A percentile compares a stretch with the other conserved stretches of the same genome.
Conservation (phyloP, 2,888 invertebrate genomes). For the Catotricha subobsoleta region DNA sequence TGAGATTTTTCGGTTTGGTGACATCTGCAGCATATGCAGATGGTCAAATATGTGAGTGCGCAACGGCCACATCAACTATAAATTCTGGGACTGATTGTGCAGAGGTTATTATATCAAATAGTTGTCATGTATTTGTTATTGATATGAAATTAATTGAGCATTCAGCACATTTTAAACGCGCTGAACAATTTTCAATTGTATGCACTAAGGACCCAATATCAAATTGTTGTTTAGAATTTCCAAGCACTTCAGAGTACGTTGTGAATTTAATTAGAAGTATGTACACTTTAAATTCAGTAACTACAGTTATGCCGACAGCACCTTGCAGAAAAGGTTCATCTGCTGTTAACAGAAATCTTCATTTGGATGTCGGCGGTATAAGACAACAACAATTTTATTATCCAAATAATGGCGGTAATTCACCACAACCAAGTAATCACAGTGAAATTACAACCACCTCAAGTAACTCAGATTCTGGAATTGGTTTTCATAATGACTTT, state of each 20-base stretch:
- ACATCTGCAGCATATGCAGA: constrained; percentile 52
- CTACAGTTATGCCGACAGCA: no score
- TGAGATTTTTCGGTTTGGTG: constrained; percentile 81
- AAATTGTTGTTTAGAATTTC: constrained; percentile 74
- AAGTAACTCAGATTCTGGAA: constrained; percentile 88
- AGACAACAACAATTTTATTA: not conserved
- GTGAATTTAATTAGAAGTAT: constrained; percentile 53
- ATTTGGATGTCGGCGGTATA: no score
- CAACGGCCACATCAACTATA: no score
- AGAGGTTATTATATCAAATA: constrained; percentile 52
- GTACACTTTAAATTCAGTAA: constrained; percentile 42
- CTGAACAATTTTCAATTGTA: constrained; percentile 66
- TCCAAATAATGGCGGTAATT: constrained; percentile 36
- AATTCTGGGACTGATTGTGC: not conserved
- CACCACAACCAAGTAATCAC: constrained; percentile 69
- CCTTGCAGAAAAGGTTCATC: no score
- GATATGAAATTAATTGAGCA: constrained; percentile 76
- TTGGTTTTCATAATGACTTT: constrained; percentile 81
- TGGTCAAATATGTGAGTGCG: constrained; percentile 8
- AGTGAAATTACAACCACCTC: constrained; percentile 68
- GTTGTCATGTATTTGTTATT: constrained; percentile 89
- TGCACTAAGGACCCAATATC: constrained; percentile 65
- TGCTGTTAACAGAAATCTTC: no score
- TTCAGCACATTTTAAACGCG: constrained; percentile 55
- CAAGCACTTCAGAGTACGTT: constrained; percentile 63